phyloP scores from a whole-genome alignment of 1,140 invertebrate genomes.

The Nylanderia fulva region DNA sequence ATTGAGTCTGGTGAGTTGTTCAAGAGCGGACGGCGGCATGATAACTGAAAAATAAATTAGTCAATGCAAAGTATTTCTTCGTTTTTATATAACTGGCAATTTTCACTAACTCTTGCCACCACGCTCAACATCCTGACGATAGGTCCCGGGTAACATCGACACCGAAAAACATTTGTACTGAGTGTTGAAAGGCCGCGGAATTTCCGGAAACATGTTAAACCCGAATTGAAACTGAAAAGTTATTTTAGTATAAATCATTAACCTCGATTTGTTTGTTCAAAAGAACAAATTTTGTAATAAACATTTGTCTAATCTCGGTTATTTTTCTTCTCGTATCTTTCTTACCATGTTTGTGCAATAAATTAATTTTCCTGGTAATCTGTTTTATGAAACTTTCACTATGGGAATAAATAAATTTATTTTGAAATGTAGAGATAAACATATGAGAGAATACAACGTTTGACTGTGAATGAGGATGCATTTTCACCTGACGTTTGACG shows the following conservation, averaged over 20 bases:
- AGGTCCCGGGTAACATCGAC: slow-evolving; percentile 97
- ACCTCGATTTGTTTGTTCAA: slow-evolving; percentile 48
- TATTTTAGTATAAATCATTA: slow-evolving; percentile 52
- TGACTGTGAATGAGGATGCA: background rate
- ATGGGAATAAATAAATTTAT: background rate
- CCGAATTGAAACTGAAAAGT: slow-evolving; percentile 90
- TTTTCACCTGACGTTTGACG: too few species aligned
- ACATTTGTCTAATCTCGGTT: background rate
- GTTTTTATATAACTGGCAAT: background rate
- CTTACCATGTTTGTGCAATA: slow-evolving; percentile 65
- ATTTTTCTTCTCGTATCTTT: background rate
- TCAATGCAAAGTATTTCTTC: background rate
- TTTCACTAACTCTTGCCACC: slow-evolving; percentile 96
- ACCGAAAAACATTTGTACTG: slow-evolving; percentile 97
- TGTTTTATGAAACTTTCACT: slow-evolving; percentile 1
- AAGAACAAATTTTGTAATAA: background rate
- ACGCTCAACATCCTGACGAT: slow-evolving; percentile 97
- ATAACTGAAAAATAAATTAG: slow-evolving; percentile 91
- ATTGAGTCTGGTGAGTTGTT: slow-evolving; percentile 96
- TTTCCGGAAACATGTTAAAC: slow-evolving; percentile 94
- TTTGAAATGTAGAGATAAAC: too few species aligned
- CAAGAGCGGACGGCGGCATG: slow-evolving; percentile 98
- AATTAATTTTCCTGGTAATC: background rate
- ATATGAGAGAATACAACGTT: too few species aligned
- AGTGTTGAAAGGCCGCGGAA: slow-evolving; percentile 92